Conservation (phyloP, 2,888 invertebrate species). For the Eupithecia vulgata region DNA sequence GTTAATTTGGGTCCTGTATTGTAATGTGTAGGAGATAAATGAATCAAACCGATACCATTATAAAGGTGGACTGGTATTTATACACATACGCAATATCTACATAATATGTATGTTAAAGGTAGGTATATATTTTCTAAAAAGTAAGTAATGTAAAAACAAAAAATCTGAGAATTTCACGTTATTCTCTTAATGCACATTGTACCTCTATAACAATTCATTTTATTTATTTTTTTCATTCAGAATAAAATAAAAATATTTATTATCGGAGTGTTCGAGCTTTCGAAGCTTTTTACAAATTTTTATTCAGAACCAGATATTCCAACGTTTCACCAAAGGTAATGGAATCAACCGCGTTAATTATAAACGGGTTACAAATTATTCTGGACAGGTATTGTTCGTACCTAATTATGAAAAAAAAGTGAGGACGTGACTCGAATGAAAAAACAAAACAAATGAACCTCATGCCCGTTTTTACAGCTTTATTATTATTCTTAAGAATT, state of each 20-base stretch:
- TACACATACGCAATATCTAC: too few species aligned
- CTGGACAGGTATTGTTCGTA: conserved; percentile 1
- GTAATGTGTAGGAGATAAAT: too few species aligned
- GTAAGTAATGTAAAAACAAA: too few species aligned
- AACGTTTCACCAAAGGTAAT: background rate
- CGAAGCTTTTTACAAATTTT: background rate
- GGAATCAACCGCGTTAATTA: background rate
- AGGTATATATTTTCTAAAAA: too few species aligned
- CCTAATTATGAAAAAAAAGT: conserved; percentile 37
- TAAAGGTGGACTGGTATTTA: too few species aligned
- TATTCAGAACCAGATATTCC: background rate
- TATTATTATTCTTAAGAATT: conserved; percentile 36
- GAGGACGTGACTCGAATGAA: conserved; percentile 63
- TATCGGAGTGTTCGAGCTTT: background rate
- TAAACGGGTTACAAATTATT: conserved; percentile 4
- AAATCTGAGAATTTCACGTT: background rate
- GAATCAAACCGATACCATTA: too few species aligned
- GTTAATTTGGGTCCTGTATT: too few species aligned
- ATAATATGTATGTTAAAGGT: too few species aligned
- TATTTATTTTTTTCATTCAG: background rate
- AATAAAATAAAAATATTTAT: background rate
- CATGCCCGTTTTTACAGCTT: conserved; percentile 19
- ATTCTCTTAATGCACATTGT: background rate
- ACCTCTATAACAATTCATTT: background rate
- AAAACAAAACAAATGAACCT: conserved; percentile 65